Evolutionary conservation across 2,797 vertebrate genomes (phyloP).

Genomic region (Pteropus rufus): DNA sequence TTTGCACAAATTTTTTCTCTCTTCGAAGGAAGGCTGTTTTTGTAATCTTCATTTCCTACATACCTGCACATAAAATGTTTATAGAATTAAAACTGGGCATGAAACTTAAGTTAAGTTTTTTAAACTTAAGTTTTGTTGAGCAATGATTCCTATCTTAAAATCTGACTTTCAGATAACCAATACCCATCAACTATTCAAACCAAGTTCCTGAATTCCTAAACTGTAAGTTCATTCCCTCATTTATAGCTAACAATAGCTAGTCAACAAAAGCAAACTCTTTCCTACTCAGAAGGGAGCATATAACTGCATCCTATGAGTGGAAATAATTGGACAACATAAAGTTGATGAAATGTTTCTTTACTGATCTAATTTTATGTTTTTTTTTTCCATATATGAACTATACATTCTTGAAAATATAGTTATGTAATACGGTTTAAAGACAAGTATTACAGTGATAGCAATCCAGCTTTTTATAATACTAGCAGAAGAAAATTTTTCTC

Average conservation of each 20-base stretch:
- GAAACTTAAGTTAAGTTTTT: neutral
- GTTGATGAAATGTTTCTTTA: slow-evolving; percentile 17
- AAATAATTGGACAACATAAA: neutral
- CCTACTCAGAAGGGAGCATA: neutral
- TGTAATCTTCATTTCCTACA: neutral
- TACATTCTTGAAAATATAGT: neutral
- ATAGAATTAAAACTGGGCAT: neutral
- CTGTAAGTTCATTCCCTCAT: neutral
- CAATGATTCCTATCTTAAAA: neutral
- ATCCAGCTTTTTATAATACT: neutral
- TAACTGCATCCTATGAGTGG: neutral
- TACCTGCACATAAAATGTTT: neutral
- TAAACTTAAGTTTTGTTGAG: neutral
- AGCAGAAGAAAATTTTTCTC: neutral
- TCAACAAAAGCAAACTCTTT: neutral
- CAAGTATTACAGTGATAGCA: neutral
- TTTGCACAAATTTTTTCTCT: neutral
- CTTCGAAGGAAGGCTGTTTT: neutral
- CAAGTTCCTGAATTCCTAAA: neutral
- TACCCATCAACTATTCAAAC: neutral
- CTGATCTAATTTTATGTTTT: neutral
- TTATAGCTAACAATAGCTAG: neutral
- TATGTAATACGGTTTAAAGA: neutral
- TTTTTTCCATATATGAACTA: neutral
- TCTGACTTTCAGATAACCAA: neutral